Conservation (phyloP, 2,797 vertebrate genomes). For the Chiropotes sagulatus region DNA sequence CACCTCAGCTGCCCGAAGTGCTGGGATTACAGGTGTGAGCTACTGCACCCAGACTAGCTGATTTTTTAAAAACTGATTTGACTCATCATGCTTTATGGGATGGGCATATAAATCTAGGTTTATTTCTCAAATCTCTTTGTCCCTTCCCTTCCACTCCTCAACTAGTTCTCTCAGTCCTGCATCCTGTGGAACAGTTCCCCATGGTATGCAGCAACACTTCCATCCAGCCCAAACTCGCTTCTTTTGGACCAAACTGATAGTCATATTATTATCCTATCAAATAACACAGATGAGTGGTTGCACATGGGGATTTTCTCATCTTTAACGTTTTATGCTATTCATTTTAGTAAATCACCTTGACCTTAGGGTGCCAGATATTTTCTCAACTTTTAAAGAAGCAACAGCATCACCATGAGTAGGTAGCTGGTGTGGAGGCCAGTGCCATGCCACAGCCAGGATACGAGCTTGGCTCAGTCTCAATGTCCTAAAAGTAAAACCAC, state of each 20-base stretch:
- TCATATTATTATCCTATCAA: background rate
- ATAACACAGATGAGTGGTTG: background rate
- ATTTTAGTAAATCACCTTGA: background rate
- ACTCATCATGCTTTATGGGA: background rate
- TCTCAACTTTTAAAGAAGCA: background rate
- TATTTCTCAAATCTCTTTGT: background rate
- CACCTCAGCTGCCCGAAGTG: too few species aligned
- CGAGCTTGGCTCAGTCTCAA: background rate
- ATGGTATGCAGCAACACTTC: fast-evolving
- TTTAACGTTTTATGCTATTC: background rate
- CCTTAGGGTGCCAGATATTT: background rate
- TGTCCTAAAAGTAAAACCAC: constrained; percentile 7
- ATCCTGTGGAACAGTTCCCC: fast-evolving
- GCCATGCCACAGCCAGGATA: background rate
- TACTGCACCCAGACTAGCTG: background rate
- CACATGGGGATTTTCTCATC: background rate
- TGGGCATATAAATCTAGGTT: background rate
- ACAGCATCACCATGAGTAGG: background rate
- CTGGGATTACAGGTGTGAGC: too few species aligned
- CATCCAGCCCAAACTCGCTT: background rate
- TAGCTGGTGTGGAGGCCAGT: background rate
- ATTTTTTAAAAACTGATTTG: background rate
- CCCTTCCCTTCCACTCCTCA: background rate
- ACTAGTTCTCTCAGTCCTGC: background rate
- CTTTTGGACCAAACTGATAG: background rate